Conservation (phyloP, 2,888 invertebrate species). For the Cotesia congregata region DNA sequence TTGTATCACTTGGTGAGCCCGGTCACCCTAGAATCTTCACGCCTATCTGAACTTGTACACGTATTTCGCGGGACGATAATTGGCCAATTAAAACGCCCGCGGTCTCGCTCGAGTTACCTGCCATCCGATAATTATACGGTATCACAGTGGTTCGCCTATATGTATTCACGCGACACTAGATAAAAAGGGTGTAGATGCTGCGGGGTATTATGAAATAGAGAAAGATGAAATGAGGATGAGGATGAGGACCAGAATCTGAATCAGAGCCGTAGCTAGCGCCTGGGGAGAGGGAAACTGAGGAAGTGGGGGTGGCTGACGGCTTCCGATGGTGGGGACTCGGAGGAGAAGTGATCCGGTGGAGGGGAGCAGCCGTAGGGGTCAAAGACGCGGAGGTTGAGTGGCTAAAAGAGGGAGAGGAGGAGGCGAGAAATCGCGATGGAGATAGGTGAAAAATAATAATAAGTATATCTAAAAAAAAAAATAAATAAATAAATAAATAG, state of each 20-base stretch:
- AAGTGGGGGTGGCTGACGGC: neutral
- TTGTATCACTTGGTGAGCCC: conserved; percentile 61
- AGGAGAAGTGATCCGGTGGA: conserved; percentile 39
- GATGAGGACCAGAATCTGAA: conserved; percentile 11
- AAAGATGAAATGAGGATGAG: conserved; percentile 31
- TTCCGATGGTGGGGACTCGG: conserved; percentile 38
- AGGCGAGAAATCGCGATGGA: conserved; percentile 24
- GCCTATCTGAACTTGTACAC: conserved; percentile 66
- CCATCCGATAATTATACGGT: conserved; percentile 66
- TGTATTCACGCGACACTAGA: conserved; percentile 60
- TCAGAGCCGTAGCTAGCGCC: neutral
- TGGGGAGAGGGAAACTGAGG: conserved; percentile 33
- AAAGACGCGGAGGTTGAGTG: conserved; percentile 4
- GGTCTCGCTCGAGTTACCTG: conserved; percentile 63
- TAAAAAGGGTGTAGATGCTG: conserved; percentile 5
- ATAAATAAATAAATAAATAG: neutral
- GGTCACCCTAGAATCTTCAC: conserved; percentile 65
- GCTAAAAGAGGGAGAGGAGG: conserved; percentile 12
- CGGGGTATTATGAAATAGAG: conserved; percentile 8
- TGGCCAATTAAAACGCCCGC: conserved; percentile 69
- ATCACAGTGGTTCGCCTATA: conserved; percentile 63
- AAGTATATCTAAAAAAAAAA: neutral
- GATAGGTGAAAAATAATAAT: conserved; percentile 23
- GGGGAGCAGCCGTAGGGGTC: conserved; percentile 49
- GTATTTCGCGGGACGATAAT: conserved; percentile 68